Percentiles rank a stretch among this genome's conserved stretches.
phyloP scores from a whole-genome alignment of 2,797 vertebrate genomes.

The Tapirus indicus region DNA sequence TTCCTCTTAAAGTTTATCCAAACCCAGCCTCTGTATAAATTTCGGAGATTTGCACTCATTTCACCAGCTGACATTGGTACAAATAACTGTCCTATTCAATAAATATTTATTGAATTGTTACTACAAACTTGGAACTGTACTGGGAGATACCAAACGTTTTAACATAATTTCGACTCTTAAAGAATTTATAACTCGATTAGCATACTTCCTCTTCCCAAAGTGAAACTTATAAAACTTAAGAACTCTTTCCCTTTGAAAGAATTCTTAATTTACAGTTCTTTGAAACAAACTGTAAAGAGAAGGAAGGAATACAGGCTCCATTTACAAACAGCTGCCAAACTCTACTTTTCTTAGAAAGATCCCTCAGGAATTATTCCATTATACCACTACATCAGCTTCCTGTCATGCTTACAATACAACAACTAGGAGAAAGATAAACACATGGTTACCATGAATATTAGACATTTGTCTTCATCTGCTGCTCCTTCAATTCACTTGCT shows the following conservation, averaged over 20 bases:
- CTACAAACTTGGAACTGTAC: background rate
- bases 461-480: background rate
- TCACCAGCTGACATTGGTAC: background rate
- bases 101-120: conserved; percentile 28
- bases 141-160: background rate
- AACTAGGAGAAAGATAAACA: background rate
- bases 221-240: background rate
- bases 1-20: conserved; percentile 23
- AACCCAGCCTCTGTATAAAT: conserved; percentile 1
- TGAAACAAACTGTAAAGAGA: conserved; percentile 48
- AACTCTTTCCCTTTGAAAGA: background rate
- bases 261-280: conserved; percentile 32
- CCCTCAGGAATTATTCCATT: background rate
- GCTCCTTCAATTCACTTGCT: background rate
- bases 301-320: background rate
- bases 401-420: background rate
- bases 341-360: conserved; percentile 30
- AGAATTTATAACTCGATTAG: background rate
- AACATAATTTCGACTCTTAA: conserved; percentile 30
- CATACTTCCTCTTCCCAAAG: conserved; percentile 33
- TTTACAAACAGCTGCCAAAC: conserved; percentile 32
- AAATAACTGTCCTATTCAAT: background rate
- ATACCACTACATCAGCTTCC: background rate
- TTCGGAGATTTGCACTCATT: conserved; percentile 25
- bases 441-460: background rate